Evolutionary conservation across 2,888 invertebrate genomes (phyloP).

Genomic region (Drosophila robusta): DNA sequence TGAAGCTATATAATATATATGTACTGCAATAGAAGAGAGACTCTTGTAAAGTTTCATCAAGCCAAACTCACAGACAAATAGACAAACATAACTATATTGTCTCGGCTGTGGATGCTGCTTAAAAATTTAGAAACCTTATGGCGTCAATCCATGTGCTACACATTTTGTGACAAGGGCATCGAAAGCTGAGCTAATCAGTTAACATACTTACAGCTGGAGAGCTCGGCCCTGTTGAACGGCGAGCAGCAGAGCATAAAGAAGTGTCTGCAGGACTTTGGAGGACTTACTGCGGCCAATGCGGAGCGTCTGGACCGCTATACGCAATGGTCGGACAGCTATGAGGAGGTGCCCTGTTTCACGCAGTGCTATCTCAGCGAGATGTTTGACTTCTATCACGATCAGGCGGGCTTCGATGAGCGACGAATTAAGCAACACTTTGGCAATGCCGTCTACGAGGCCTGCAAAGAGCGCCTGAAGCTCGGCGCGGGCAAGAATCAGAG

Average conservation of each 20-base stretch:
- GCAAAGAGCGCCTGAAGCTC: conserved; percentile 60
- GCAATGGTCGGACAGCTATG: conserved; percentile 75
- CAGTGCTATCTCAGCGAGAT: conserved; percentile 75
- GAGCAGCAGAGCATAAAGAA: conserved; percentile 63
- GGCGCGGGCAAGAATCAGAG: conserved; percentile 28
- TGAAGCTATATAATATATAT: too few relatives aligned
- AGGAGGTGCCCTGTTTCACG: conserved; percentile 82
- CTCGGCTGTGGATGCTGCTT: too few relatives aligned
- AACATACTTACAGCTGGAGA: conserved; percentile 25
- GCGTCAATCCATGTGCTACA: too few relatives aligned
- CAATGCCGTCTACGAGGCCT: conserved; percentile 69
- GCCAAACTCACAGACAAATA: too few relatives aligned
- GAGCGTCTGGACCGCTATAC: conserved; percentile 74
- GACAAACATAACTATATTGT: too few relatives aligned
- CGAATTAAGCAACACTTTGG: conserved; percentile 71
- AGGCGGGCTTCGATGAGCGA: conserved; percentile 64
- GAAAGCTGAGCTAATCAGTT: not conserved
- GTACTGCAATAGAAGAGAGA: too few relatives aligned
- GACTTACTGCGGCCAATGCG: conserved; percentile 54
- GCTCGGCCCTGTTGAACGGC: conserved; percentile 35
- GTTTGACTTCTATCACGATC: conserved; percentile 74
- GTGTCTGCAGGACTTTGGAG: conserved; percentile 74
- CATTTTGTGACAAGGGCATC: not conserved
- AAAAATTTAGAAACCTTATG: too few relatives aligned
- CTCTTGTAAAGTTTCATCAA: too few relatives aligned